phyloP scores from a whole-genome alignment of 2,797 vertebrate species.

The Phoebastria nigripes region DNA sequence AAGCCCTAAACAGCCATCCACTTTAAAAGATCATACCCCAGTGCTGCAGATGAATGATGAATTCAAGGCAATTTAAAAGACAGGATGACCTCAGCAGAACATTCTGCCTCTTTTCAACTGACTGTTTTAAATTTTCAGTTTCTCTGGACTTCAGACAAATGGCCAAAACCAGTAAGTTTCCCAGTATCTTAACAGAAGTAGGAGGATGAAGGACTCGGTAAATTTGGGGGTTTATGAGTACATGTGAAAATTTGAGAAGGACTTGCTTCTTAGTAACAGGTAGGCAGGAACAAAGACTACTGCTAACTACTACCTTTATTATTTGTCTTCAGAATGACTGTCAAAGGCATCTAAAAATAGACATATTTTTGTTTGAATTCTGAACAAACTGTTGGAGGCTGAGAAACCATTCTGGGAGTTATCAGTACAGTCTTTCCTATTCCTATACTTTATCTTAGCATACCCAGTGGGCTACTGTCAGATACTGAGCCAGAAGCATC shows the following conservation, averaged over 20 bases:
- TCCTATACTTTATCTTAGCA: neutral
- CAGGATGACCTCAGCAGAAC: neutral
- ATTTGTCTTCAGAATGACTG: conserved; percentile 10
- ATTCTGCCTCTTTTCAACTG: neutral
- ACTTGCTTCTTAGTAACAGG: neutral
- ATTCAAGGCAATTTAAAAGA: neutral
- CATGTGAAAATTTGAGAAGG: neutral
- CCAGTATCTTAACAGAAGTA: neutral
- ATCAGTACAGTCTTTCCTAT: neutral
- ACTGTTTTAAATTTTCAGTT: neutral
- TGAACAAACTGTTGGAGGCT: neutral
- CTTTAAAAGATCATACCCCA: neutral
- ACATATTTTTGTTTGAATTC: neutral
- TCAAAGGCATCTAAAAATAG: conserved; percentile 5
- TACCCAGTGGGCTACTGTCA: neutral
- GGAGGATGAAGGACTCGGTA: neutral
- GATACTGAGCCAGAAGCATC: neutral
- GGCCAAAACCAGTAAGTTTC: neutral
- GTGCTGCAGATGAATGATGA: neutral
- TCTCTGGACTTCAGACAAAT: neutral
- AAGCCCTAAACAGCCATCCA: neutral
- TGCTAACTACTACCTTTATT: neutral
- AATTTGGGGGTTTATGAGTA: neutral
- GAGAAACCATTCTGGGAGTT: neutral
- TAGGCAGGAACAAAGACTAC: neutral